Evolutionary conservation across 2,797 vertebrate genomes (phyloP).

Genomic region (Alcedo quadribrachys): DNA sequence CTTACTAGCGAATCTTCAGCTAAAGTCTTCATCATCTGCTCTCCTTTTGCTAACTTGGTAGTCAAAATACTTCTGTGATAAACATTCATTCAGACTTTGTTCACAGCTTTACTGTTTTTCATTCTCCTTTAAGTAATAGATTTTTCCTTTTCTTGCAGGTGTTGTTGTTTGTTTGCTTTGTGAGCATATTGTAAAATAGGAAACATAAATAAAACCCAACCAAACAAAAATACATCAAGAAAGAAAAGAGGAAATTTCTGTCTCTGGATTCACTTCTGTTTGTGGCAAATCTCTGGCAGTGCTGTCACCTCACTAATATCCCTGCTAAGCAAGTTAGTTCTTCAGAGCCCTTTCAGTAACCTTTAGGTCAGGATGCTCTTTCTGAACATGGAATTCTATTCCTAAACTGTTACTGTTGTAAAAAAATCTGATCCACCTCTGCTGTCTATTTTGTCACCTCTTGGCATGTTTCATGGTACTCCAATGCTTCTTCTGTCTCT

Average conservation of each 20-base stretch:
- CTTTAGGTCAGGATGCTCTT: not conserved
- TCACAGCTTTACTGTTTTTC: not conserved
- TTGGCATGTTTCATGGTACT: not conserved
- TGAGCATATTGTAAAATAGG: not conserved
- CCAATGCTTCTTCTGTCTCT: not conserved
- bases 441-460: not conserved
- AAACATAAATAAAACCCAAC: not conserved
- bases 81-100: not conserved
- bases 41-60: not conserved
- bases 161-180: not conserved
- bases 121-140: not conserved
- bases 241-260: not conserved
- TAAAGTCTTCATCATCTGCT: not conserved
- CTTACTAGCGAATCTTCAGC: not conserved
- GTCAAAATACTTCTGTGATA: not conserved
- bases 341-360: not conserved
- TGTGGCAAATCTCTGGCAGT: not conserved
- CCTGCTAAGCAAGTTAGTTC: not conserved
- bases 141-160: not conserved
- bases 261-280: not conserved
- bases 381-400: not conserved
- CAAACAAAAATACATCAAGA: not conserved
- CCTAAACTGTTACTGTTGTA: not conserved
- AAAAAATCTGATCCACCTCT: not conserved
- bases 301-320: not conserved